Evolutionary conservation across 2,888 invertebrate genomes (phyloP), one percentile per base, ranked within the genome.

Genomic region (Agriopis aurantiaria): DNA sequence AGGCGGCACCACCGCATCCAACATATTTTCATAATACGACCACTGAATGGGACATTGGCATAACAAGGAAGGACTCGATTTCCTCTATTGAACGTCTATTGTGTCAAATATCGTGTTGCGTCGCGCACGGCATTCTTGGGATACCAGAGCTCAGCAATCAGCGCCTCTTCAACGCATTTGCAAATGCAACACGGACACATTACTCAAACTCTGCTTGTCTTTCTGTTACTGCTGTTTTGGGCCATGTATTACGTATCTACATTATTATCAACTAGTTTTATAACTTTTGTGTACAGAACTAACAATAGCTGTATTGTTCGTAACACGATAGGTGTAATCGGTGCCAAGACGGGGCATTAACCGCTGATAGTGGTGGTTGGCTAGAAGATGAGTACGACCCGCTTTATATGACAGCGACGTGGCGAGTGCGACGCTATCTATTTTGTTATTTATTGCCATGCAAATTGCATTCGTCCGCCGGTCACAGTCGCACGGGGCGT

Each of bases 311-410:
- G 71, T 63, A 72, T 75, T 75, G 72, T 71, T 58, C 43, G 74
- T 71, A 71, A 71, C 69, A 57, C 68, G 69, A 75, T 77, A 76
- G 75, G 74, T 68, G 83, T 86, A 86, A 89, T 88, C 85, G 85
- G 85, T 85, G 86, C 82, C 85, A 85, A 88, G 91, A 86, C 87
- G 85, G 92, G 91, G 85, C 93, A 83, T 92, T 91, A 92, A 91
- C 93, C 83, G 85, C 82, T 87, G 92, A 91, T 92, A 92, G 86
- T 82, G 85, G 33, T 33, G 33, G 33, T 4, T 33, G 33, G 79
- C 82, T 84, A 73, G 73, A 83, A 84, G 81, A 84, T 80, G 80
- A 80, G 80, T 80, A 46, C 75, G 69, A 71, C 68, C 74, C 71
- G 74, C 74, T 76, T 71, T 80, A 78, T 82, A 82, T 84, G 85